phyloP scores from a whole-genome alignment of 1,140 invertebrate species.

The Drosophila melanogaster region Release_6_plus_ISO1_MT NC_004354.4:9503001-9503500 shows the following conservation, averaged over 20 bases:
- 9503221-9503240: conserved; percentile 44
- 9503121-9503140: no score
- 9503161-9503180: neutral
- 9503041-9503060: neutral
- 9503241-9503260: conserved; percentile 55
- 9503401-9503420: conserved; percentile 79
- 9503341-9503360: conserved; percentile 55
- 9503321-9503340: conserved; percentile 30
- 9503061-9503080: neutral
- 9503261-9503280: conserved; percentile 28
- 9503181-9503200: conserved; percentile 16
- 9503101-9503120: conserved; percentile 12
- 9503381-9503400: conserved; percentile 81
- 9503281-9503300: conserved; percentile 46
- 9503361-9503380: conserved; percentile 76
- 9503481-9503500: conserved; percentile 38
- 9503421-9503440: conserved; percentile 56
- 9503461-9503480: conserved; percentile 61
- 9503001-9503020: neutral
- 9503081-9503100: neutral
- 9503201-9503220: conserved; percentile 22
- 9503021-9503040: neutral
- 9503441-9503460: conserved; percentile 55
- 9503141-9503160: neutral
- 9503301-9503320: conserved; percentile 35